phyloP scores from a whole-genome alignment of 2,888 invertebrate species.

The Drosophila mimetica region DNA sequence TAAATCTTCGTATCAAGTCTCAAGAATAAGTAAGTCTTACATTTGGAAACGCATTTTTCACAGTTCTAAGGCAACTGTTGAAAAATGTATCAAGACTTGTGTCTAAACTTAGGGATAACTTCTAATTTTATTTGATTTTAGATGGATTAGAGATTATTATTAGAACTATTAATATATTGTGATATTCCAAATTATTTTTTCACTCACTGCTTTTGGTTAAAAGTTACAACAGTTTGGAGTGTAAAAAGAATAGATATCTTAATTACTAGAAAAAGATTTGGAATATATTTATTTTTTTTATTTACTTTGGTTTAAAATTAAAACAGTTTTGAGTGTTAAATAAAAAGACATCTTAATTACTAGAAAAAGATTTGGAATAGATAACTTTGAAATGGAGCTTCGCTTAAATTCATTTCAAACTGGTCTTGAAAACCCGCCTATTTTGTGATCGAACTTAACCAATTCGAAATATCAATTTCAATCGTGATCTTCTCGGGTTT shows the following conservation, averaged over 20 bases:
- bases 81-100: no score
- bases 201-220: not conserved
- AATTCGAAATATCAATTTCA: conserved; percentile 31
- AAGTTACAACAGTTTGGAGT: not conserved
- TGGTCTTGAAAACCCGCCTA: not conserved
- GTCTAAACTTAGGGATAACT: no score
- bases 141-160: no score
- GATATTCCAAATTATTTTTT: no score
- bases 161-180: no score
- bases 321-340: not conserved
- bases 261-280: not conserved
- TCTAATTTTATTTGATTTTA: no score
- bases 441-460: not conserved
- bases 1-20: conserved; percentile 5
- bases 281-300: no score
- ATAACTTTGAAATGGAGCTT: no score
- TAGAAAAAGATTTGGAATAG: not conserved
- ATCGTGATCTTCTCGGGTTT: conserved; percentile 11
- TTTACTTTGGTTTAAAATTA: not conserved
- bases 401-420: no score
- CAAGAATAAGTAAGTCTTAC: no score
- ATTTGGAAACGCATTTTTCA: no score
- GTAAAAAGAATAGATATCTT: not conserved
- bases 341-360: not conserved
- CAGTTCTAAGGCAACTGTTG: no score